Base-by-base conservation (phyloP, 2,113 vertebrate species). In the Engraulis encrasicolus region DNA sequence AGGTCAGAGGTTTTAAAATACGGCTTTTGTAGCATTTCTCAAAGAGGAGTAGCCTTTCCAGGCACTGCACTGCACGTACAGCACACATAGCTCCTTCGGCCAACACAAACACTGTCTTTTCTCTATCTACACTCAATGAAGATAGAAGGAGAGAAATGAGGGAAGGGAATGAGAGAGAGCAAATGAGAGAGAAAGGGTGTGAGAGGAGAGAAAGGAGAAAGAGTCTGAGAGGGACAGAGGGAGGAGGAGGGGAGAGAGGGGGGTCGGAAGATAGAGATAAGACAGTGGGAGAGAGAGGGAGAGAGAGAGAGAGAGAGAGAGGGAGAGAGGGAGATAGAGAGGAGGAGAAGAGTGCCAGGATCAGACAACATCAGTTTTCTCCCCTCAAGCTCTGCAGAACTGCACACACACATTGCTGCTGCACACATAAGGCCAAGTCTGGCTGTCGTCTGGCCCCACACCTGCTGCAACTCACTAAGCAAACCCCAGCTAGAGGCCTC, bases 401-500 rank as follows among this genome's bases (percentile, higher is more conserved):
- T 7, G 23, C 6, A n/a, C 19, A 20, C 31, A 20, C 58, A 66
- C 58, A 27, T 23, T 1, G 27, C 6, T 61, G 20, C 54, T 61
- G 20, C 23, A 74, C 31, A 74, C 27, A 74, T 15, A 45, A 45
- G 11, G 9, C 66, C 66, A 74, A 74, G 34, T 74, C 31, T 15
- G 66, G 66, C 66, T 3, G 31, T 74, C 66, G 34, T 74, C 66
- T 74, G 66, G 66, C 27, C n/a, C 66, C 31, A 74, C 66, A 74
- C 66, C 66, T 74, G 27, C 66, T 74, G 27, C 12, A 74, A 31
- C 66, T 34, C 66, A 14, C 66, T 74, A 74, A 52, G 4, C 50
- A 52, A 15, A 52, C 50, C 19, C 2, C 50, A 52, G 15, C 4
- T 14, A 27, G n/a, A 66, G 23, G 40, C 11, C 7, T 9, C 23